A percentile compares a stretch with the other conserved stretches of the same genome.
These are phyloP conservation scores for Sipha flava DNA, from an alignment of 1,140 invertebrate genomes.

Conservation along the genomic window DNA sequence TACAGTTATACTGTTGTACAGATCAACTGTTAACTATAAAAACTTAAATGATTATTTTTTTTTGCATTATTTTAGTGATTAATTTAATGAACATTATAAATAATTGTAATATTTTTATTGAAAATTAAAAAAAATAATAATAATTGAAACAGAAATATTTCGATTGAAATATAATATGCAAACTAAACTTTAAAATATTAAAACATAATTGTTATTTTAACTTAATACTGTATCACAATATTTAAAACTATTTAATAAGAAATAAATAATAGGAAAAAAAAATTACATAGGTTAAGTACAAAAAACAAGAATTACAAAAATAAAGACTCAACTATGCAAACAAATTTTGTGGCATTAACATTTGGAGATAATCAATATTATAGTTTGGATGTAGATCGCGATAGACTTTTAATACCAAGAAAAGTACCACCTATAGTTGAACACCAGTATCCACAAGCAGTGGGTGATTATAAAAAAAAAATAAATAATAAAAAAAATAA, in stretches of 20 bases:
- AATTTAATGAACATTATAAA: too few species aligned
- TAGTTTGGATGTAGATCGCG: not conserved
- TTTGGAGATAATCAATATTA: not conserved
- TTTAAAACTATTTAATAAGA: not conserved
- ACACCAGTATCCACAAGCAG: not conserved
- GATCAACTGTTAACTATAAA: too few species aligned
- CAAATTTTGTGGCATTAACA: not conserved
- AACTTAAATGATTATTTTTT: too few species aligned
- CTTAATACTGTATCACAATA: too few species aligned
- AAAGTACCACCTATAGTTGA: not conserved
- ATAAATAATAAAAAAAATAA: not conserved
- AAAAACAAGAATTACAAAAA: not conserved
- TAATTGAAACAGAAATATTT: too few species aligned
- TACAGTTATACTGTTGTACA: too few species aligned
- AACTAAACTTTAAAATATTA: not conserved
- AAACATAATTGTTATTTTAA: too few species aligned
- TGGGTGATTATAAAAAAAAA: not conserved
- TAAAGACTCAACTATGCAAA: not conserved
- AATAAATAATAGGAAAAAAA: not conserved
- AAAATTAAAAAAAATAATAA: too few species aligned
- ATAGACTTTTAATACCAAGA: slow-evolving; percentile 1
- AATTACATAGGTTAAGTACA: not conserved
- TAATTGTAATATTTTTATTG: too few species aligned
- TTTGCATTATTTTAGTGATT: too few species aligned
- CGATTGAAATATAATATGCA: too few species aligned